Base-by-base conservation (phyloP, 37 sponge, comb jelly and placozoan genomes). In the Chondrilla cf. caribensis region DNA sequence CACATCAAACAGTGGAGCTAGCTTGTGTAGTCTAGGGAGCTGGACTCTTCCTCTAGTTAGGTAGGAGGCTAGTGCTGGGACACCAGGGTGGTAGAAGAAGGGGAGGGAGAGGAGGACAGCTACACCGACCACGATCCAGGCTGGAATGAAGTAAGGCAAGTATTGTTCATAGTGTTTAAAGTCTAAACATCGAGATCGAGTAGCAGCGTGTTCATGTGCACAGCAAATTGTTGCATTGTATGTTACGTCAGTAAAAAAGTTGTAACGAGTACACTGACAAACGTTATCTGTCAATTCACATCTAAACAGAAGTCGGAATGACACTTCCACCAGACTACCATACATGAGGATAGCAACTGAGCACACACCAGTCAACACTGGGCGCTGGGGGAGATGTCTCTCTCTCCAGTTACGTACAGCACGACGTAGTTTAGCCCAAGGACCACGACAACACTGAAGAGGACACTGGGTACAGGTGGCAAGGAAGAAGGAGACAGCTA, bases 1-100 rank as follows among this genome's bases (percentile, higher is more conserved):
- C 24, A 73, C 42, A 40, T 73, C 76, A 73, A 73, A 42, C n/a
- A 73, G n/a, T 43, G 76, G 76, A 4, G 21, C 42, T 1, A 73
- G 6, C 9, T 6, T 73, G 44, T 39, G 41, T 28, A 62, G 64
- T 28, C 64, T n/a, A 29, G 64, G 64, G 5, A n/a, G 29, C 29
- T 62, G 25, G 5, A n/a, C 25, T 47, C 51, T 47, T 47, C 51
- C 51, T 28, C 29, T 62, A 28, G 29, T 29, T n/a, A 62, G 29
- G 29, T 62, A 62, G 3, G 41, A 73, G 7, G 40, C 24, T 43
- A 73, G 24, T n/a, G 29, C 24, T 22, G 41, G 76, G 1, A 73
- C 44, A n/a, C 38, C 41, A 38, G 76, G 76, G 6, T 73, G 36
- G 41, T 73, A 73, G 21, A 73, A 24, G 44, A 73, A 37, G 3